Evolutionary conservation across 2,888 invertebrate species (phyloP), one percentile per base, ranked within the genome.

Genomic region (Griposia aprilina): DNA sequence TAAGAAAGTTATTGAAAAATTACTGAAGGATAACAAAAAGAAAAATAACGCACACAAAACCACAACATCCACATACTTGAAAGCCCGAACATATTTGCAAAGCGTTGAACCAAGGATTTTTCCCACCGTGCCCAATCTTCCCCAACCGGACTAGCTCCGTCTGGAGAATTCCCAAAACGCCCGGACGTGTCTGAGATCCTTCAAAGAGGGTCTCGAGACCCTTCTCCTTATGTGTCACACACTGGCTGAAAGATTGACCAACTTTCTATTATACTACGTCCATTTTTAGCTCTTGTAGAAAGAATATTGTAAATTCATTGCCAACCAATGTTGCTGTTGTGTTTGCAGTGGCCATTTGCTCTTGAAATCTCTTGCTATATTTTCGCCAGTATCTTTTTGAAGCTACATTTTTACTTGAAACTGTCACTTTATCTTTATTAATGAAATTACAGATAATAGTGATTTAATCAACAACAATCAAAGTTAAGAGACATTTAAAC

Each of bases 111-210:
- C 86, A 73, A 84, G 82, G 87, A 90, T 91, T 91, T 88, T 90
- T 89, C 90, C 86, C 90, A 91, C 89, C 87, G 88, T 89, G 82
- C 90, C 80, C 92, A 94, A 92, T 93, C 90, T 91, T 90, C 88
- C 80, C 83, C 84, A 85, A 84, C 88, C 89, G 88, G 91, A 92
- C 91, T 92, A 90, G 93, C 92, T 90, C 89, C 85, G 86, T 89
- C 83, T 88, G 82, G 84, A 85, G 93, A 92, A 94, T 95, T 94
- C 93, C 94, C 93, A 86, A 91, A 93, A 90, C 92, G 92, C 93
- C 93, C 87, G 84, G 86, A 93, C 93, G 92, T 92, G 92, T 90
- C 92, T 90, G 84, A 90, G 89, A 90, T 90, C 93, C 93, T 92
- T 91, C 88, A 76, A 69, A 78, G 81, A 87, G 91, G 93, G 92